A percentile compares a stretch with the other conserved stretches of the same genome.
Evolutionary conservation across 2,797 vertebrate species (phyloP).

Genomic region (Liasis olivaceus): DNA sequence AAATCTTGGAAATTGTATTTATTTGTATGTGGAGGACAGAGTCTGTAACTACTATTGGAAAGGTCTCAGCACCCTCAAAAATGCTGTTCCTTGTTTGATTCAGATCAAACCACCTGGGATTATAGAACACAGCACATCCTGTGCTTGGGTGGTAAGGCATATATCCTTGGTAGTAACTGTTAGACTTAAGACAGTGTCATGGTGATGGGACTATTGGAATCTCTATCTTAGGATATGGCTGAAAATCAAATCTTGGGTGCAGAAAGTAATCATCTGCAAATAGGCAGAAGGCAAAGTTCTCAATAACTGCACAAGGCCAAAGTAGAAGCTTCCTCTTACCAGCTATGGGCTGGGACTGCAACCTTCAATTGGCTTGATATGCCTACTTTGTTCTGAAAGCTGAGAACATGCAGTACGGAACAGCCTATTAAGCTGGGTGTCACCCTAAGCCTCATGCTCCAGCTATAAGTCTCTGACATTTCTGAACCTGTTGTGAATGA

Average conservation of each 20-base stretch:
- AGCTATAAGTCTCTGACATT: background rate
- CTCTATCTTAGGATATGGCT: background rate
- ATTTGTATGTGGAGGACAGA: background rate
- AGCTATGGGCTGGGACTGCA: too few relatives aligned
- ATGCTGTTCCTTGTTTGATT: background rate
- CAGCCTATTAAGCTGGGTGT: background rate
- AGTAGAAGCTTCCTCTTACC: background rate
- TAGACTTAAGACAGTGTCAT: background rate
- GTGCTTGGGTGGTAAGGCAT: background rate
- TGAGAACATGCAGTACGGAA: background rate
- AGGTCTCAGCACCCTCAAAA: background rate
- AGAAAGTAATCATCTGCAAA: background rate
- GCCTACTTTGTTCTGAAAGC: background rate
- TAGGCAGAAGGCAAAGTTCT: background rate
- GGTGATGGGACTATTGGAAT: background rate
- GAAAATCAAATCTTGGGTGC: background rate
- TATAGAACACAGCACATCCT: background rate
- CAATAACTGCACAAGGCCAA: background rate
- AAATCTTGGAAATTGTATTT: background rate
- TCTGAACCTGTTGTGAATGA: background rate
- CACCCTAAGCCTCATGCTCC: background rate
- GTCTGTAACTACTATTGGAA: too few relatives aligned
- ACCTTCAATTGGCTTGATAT: background rate
- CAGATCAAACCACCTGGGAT: background rate
- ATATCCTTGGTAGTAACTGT: background rate